phyloP scores from a whole-genome alignment of 2,113 vertebrate species.

The Tapirus terrestris region DNA sequence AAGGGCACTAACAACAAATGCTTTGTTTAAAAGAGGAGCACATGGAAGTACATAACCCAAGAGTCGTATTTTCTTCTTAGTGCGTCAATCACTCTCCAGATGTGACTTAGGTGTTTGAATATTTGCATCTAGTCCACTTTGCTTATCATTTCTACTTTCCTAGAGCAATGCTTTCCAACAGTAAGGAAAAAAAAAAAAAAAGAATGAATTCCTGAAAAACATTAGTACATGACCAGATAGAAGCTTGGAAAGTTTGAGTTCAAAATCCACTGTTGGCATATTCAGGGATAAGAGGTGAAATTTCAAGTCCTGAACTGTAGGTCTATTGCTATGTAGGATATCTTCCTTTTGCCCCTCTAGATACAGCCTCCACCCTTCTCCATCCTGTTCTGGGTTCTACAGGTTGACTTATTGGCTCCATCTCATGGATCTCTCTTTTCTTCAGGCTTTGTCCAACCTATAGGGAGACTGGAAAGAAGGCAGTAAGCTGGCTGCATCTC shows the following conservation, averaged over 20 bases:
- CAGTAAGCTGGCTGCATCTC: not conserved
- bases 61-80: not conserved
- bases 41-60: not conserved
- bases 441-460: not conserved
- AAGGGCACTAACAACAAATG: no score
- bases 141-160: not conserved
- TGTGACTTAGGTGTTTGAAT: not conserved
- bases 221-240: not conserved
- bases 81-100: not conserved
- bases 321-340: accelerated
- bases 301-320: not conserved
- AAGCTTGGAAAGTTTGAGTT: not conserved
- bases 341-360: not conserved
- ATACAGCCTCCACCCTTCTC: not conserved
- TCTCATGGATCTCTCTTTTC: not conserved
- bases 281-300: not conserved
- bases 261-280: not conserved
- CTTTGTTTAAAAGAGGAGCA: not conserved
- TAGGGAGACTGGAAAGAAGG: not conserved
- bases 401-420: not conserved
- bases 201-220: not conserved
- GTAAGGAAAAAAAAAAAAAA: not conserved
- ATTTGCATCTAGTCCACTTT: not conserved
- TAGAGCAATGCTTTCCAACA: not conserved
- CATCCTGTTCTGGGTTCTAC: not conserved